Evolutionary conservation across 1,140 invertebrate species (phyloP).

Genomic region (Diorhabda carinulata): DNA sequence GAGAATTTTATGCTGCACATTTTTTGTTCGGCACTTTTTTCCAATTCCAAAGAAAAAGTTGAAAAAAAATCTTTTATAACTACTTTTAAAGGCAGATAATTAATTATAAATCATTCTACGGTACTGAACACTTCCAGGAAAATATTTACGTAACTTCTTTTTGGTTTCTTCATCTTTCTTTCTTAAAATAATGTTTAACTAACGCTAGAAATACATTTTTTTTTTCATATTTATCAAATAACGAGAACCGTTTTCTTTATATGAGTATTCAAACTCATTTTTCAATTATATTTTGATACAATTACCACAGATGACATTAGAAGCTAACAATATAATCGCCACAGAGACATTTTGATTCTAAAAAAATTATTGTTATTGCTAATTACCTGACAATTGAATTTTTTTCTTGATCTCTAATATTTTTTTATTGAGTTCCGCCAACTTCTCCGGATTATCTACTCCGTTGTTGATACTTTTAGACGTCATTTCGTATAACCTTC

Average conservation of each 20-base stretch:
- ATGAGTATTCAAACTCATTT: background rate
- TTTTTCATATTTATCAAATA: background rate
- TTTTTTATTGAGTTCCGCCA: constrained; percentile 62
- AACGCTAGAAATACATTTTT: background rate
- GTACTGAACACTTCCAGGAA: too few species aligned
- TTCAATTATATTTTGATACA: background rate
- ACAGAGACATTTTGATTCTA: background rate
- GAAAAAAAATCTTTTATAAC: too few species aligned
- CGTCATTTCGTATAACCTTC: background rate
- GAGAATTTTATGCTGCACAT: too few species aligned
- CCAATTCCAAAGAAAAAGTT: too few species aligned
- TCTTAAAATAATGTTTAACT: background rate
- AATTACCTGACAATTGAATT: constrained; percentile 69
- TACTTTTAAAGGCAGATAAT: too few species aligned
- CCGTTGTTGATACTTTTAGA: constrained; percentile 5
- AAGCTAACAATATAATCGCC: background rate
- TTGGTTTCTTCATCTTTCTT: background rate
- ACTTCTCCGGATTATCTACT: constrained; percentile 17
- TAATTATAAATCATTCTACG: too few species aligned
- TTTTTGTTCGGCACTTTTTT: too few species aligned
- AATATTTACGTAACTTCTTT: background rate
- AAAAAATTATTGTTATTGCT: background rate
- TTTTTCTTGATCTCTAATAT: constrained; percentile 78
- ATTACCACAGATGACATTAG: background rate
- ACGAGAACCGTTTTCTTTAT: too few species aligned